Percentiles rank a stretch among this genome's conserved stretches.
These are phyloP conservation scores for Corythoichthys intestinalis DNA, from an alignment of 2,113 vertebrate genomes.

Conservation along the genomic window DNA sequence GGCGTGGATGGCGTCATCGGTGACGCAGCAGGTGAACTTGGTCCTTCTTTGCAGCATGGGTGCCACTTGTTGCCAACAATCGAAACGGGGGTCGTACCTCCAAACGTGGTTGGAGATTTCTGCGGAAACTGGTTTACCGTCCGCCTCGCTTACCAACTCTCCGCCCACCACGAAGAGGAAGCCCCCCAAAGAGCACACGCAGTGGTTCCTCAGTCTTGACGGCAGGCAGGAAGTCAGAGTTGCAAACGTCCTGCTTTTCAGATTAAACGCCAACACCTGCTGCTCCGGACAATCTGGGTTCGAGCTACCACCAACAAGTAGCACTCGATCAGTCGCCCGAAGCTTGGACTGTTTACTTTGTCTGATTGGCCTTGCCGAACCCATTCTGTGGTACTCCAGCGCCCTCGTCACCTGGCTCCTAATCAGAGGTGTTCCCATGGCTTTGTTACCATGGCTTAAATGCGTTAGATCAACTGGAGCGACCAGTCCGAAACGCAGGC, in stretches of 20 bases:
- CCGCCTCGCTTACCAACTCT: conserved; percentile 73
- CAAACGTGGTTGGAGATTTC: conserved; percentile 75
- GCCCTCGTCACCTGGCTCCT: conserved; percentile 84
- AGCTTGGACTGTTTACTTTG: conserved; percentile 80
- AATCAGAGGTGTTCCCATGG: conserved; percentile 76
- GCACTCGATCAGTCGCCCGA: conserved; percentile 72
- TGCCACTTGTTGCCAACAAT: conserved; percentile 75
- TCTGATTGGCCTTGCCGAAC: conserved; percentile 79
- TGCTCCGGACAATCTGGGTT: conserved; percentile 66
- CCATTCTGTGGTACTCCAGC: conserved; percentile 80
- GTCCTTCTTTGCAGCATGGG: conserved; percentile 81
- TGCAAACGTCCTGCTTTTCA: conserved; percentile 74
- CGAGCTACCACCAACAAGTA: conserved; percentile 80
- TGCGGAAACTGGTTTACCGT: conserved; percentile 20
- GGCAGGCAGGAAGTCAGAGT: conserved; percentile 65
- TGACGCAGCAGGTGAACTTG: conserved; percentile 82
- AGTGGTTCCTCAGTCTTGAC: conserved; percentile 74
- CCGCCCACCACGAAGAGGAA: conserved; percentile 91
- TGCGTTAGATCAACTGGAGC: conserved; percentile 63
- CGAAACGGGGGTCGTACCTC: conserved; percentile 88
- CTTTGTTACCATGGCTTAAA: conserved; percentile 68
- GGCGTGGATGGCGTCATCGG: conserved; percentile 76
- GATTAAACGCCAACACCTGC: conserved; percentile 79
- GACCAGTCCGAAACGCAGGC: conserved; percentile 80
- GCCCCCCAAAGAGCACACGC: conserved; percentile 81